phyloP scores from a whole-genome alignment of 2,888 invertebrate species.

The Venusia cambrica region DNA sequence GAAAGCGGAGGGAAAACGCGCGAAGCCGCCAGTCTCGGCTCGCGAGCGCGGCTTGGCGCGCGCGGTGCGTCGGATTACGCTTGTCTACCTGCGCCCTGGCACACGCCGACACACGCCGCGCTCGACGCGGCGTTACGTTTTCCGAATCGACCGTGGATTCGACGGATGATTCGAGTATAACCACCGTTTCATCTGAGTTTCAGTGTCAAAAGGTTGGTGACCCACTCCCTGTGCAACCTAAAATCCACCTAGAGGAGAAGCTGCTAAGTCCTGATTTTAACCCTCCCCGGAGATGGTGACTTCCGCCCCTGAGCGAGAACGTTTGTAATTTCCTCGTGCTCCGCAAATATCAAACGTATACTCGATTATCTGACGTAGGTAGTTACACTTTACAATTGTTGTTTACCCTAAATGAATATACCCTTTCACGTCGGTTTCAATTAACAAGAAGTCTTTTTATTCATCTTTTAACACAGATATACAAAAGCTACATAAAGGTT shows the following conservation, averaged over 20 bases:
- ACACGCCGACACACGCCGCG: constrained; percentile 68
- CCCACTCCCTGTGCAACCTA: constrained; percentile 51
- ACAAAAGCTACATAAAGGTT: no score
- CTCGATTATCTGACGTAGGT: constrained; percentile 28
- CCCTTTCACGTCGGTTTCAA: no score
- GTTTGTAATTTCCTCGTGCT: constrained; percentile 54
- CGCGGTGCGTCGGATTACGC: constrained; percentile 70
- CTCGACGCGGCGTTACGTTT: constrained; percentile 74
- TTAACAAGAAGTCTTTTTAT: no score
- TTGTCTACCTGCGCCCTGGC: constrained; percentile 71
- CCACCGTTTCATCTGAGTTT: constrained; percentile 72
- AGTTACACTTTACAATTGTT: no score
- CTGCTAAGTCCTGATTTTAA: constrained; percentile 40
- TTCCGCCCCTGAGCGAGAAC: constrained; percentile 39
- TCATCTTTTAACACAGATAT: no score
- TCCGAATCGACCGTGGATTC: constrained; percentile 73
- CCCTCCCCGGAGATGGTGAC: constrained; percentile 35
- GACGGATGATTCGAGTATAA: constrained; percentile 40
- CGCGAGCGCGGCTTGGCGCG: constrained; percentile 73
- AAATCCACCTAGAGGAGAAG: constrained; percentile 49
- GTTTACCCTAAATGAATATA: no score
- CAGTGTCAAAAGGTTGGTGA: constrained; percentile 80
- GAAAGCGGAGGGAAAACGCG: constrained; percentile 74
- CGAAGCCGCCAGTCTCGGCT: constrained; percentile 66
- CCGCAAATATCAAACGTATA: constrained; percentile 60